Evolutionary conservation across 1,140 invertebrate genomes (phyloP), one percentile per base, ranked within the genome.

Genomic region (Solenopsis invicta): DNA sequence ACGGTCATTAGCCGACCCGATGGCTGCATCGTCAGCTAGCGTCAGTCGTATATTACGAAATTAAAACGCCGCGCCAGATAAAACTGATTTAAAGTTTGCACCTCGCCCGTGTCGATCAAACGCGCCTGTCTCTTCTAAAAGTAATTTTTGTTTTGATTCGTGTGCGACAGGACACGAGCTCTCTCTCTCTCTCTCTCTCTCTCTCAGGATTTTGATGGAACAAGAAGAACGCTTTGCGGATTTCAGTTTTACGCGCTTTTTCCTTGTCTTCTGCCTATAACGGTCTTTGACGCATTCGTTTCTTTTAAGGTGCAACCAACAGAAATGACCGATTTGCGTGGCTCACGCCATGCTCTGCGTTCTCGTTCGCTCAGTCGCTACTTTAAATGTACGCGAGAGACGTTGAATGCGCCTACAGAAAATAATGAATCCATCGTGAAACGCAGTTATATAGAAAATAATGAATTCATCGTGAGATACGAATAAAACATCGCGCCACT

Each of bases 11-110:
- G 84, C 80, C n/a, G 87, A 56, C 21, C 48, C 16, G 10, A 16
- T 50, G 75, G 75, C 45, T 86, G 82, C 88, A 86, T 69, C 87
- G 85, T 91, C 89, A 82, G 89, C 90, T 77, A 76, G 29, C 72
- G 50, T 66, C 18, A 24, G 34, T 21, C 67, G 67, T 91, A 88
- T 77, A 88, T 89, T 48, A 88, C 61, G 54, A 91, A 90, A 89
- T 87, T 86, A 91, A 91, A 90, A 90, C 72, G 41, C 81, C 84
- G 80, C 85, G 80, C 85, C 87, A 86, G 88, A 89, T 91, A 88
- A 69, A 91, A 71, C 77, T 86, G 85, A 91, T 91, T 90, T 71
- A 87, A 76, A 69, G 34, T n/a, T n/a, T 56, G 45, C 21, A n/a
- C 62, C 50, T 52, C 24, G 34, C 8, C 18, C 12, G 4, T n/a